Evolutionary conservation across 2,797 vertebrate species (phyloP).

Genomic region (Characodon lateralis): DNA sequence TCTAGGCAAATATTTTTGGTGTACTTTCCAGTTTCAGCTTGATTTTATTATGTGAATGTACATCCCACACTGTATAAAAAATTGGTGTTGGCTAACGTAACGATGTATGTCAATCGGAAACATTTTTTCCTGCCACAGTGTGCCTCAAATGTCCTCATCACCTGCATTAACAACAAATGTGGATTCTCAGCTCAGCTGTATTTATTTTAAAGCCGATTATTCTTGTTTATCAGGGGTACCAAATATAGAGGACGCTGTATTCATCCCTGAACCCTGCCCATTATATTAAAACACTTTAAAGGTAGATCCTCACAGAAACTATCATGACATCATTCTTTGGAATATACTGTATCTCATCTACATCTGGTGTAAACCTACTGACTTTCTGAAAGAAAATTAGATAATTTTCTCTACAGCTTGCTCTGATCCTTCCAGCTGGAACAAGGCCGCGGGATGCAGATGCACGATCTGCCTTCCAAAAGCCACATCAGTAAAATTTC

Average conservation of each 20-base stretch:
- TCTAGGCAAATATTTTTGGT: background rate
- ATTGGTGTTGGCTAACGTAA: constrained; percentile 10
- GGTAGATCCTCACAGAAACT: background rate
- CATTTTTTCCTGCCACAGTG: constrained; percentile 1
- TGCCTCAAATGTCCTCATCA: background rate
- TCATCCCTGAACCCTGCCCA: background rate
- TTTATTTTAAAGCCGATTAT: background rate
- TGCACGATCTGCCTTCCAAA: constrained; percentile 43
- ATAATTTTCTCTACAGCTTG: constrained; percentile 6
- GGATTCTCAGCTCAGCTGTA: background rate
- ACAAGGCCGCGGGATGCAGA: constrained; percentile 61
- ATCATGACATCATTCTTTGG: background rate
- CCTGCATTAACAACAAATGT: constrained; percentile 11
- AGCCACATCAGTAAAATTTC: constrained; percentile 48
- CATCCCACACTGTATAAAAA: constrained; percentile 1
- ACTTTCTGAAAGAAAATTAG: constrained; percentile 5
- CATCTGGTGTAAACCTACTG: constrained; percentile 11
- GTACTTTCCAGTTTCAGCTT: constrained; percentile 1
- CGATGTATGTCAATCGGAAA: constrained; percentile 24
- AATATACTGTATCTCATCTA: background rate
- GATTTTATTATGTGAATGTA: constrained; percentile 23
- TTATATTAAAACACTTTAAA: background rate
- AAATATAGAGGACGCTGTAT: too few species aligned
- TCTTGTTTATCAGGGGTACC: background rate
- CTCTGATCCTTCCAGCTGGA: constrained; percentile 40